Base-by-base conservation (phyloP, 2,113 vertebrate genomes). In the Mola mola region DNA sequence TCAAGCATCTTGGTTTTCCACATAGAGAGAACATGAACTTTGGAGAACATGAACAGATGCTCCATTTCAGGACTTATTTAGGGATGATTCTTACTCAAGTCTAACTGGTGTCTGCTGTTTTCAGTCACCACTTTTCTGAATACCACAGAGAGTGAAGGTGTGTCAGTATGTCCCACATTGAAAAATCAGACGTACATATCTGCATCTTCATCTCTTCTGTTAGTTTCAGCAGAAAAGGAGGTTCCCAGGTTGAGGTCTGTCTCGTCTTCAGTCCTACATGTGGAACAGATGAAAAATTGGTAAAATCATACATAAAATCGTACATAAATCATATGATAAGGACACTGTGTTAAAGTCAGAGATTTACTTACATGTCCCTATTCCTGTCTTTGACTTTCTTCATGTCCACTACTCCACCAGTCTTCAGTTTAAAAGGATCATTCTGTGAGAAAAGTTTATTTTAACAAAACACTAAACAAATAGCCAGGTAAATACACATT, bases 181-280 rank as follows among this genome's bases (percentile, higher is more conserved):
- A 46, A 29, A 33, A 50, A 33, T 4, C 2, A 3, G 9, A 88
- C 94, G 38, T 90, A 99, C 97, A 99, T 99, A 91, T 99, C 97
- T 1, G 97, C 97, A 66, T 99, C 97, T 84, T 98, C 97, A 28
- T 98, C 97, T 72, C 96, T 88, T 82, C 97, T 91, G 89, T 99
- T 99, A 25, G 97, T 99, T 79, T 99, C 97, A 6, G 96, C 97
- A 0, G 97, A 99, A 79, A 99, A 99, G 0, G 97, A 98, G 0
- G 97, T 98, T 6, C 97, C 97, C 67, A 99, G 88, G 77, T 95
- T 97, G 28, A 99, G 93, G 22, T 98, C 97, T 1, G 82, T 95
- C 59, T 98, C 96, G 6, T 99, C 97, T 19, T 92, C 96, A 66
- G 94, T 93, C 88, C 96, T 99, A 61, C 10, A 31, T n/a, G 33